Base-by-base conservation (phyloP, 2,888 invertebrate species). In the Ochlodes sylvanus region DNA sequence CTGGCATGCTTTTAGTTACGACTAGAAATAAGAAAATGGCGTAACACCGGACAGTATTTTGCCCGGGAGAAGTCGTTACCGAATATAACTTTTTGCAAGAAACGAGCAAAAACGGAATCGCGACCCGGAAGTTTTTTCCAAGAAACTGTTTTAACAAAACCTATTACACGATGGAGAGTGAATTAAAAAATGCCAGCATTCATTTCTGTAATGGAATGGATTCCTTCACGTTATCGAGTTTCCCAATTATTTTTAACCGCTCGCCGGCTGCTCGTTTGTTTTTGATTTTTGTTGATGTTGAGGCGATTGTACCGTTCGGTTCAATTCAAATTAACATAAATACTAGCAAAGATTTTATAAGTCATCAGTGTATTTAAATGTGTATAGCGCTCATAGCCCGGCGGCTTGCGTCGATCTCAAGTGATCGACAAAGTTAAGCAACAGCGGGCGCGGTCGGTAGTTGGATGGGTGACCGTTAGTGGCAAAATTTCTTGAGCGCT, bases 141-240 rank as follows among this genome's bases (percentile, higher is more conserved):
- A 19, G 21, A 52, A 52, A 52, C 52, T 5, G 21, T 52, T 52
- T 34, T 55, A 55, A 55, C 34, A 55, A 55, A 55, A 55, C 34
- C 32, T 55, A 55, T 34, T 55, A 34, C 34, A 32, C 17, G 34
- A n/a, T 34, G 55, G 55, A 55, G 55, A 32, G 55, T 55, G 34
- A 55, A 55, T 55, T 55, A 55, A 55, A 55, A 34, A 55, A n/a
- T 55, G 55, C 34, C 32, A 9, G 32, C 34, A 10, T 55, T 55
- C 32, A 19, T 1, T 19, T 50, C 50, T 19, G 19, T 32, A 54
- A 54, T 54, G 54, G 7, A 54, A 54, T n/a, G 15, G 27, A 54
- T 54, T 54, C 54, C 32, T 27, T 27, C 54, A 54, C 54, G 54
- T 55, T 55, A 32, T 5, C n/a, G 10, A 34, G 32, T 55, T 32